Evolutionary conservation across 2,797 vertebrate genomes (phyloP).

Genomic region (Sebastes glaucus): DNA sequence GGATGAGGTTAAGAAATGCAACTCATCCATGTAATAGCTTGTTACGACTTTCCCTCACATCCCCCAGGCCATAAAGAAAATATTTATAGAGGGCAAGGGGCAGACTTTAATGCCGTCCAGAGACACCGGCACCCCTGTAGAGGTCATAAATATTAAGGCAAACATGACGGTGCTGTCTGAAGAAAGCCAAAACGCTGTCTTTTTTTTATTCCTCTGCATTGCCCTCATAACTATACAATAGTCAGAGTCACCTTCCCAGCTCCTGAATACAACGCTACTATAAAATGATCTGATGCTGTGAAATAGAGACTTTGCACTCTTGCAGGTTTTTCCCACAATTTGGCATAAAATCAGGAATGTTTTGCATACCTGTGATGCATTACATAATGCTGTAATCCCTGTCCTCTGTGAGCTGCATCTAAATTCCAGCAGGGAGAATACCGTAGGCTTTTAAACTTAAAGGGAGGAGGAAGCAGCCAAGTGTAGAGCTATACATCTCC

Average conservation of each 20-base stretch:
- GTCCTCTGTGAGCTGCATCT: slow-evolving; percentile 7
- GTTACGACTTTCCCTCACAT: slow-evolving; percentile 49
- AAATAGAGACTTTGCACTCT: not conserved
- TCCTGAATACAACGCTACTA: not conserved
- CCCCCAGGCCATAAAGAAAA: slow-evolving; percentile 36
- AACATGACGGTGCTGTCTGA: slow-evolving; percentile 33
- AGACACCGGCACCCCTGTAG: slow-evolving; percentile 8
- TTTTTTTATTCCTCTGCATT: slow-evolving; percentile 3
- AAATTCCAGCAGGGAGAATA: slow-evolving; percentile 5
- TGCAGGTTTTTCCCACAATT: not conserved
- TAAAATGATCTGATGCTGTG: not conserved
- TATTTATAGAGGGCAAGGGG: slow-evolving; percentile 56
- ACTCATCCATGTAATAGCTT: slow-evolving; percentile 68
- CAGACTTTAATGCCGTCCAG: slow-evolving; percentile 46
- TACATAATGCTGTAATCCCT: not conserved
- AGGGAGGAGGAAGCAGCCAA: slow-evolving; percentile 14
- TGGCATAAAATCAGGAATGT: not conserved
- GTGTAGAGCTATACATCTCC: slow-evolving; percentile 7
- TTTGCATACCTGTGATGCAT: slow-evolving; percentile 14
- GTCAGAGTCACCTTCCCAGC: not conserved
- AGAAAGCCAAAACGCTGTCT: not conserved
- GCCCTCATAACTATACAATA: slow-evolving; percentile 4
- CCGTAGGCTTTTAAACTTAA: not conserved
- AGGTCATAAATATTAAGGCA: slow-evolving; percentile 52
- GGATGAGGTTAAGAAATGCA: slow-evolving; percentile 60